Conservation (phyloP, 92 coral and sea anemone genomes). For the Anthopleura xanthogrammica region DNA sequence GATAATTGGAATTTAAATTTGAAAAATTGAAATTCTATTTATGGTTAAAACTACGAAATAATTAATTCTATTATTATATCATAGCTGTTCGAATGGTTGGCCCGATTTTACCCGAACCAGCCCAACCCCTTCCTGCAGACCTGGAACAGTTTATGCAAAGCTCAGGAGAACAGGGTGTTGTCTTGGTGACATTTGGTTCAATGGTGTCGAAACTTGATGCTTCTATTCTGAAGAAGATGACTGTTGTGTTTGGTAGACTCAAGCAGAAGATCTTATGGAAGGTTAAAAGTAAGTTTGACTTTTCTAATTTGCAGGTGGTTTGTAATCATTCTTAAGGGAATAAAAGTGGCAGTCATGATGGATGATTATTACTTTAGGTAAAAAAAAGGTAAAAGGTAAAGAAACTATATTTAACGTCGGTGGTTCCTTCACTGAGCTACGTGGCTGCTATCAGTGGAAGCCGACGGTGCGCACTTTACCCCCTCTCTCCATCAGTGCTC, state of each 20-base stretch:
- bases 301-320: neutral
- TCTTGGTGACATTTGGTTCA: conserved; percentile 41
- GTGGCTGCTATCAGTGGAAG: too few species aligned
- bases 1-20: too few species aligned
- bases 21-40: too few species aligned
- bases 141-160: conserved; percentile 50
- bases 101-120: conserved; percentile 32
- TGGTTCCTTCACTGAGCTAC: too few species aligned
- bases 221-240: conserved; percentile 17
- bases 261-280: conserved; percentile 49
- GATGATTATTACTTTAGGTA: too few species aligned
- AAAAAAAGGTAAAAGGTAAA: too few species aligned
- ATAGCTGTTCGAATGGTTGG: conserved; percentile 35
- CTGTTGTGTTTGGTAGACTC: conserved; percentile 28
- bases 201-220: conserved; percentile 23
- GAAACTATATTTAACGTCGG: too few species aligned
- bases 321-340: neutral
- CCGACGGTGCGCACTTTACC: too few species aligned
- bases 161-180: conserved; percentile 48
- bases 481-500: too few species aligned
- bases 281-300: neutral
- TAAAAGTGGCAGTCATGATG: neutral
- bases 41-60: too few species aligned
- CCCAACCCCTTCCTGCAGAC: conserved; percentile 48
- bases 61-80: too few species aligned